Conservation (phyloP, 2,888 invertebrate genomes). For the Trisateles emortualis region DNA sequence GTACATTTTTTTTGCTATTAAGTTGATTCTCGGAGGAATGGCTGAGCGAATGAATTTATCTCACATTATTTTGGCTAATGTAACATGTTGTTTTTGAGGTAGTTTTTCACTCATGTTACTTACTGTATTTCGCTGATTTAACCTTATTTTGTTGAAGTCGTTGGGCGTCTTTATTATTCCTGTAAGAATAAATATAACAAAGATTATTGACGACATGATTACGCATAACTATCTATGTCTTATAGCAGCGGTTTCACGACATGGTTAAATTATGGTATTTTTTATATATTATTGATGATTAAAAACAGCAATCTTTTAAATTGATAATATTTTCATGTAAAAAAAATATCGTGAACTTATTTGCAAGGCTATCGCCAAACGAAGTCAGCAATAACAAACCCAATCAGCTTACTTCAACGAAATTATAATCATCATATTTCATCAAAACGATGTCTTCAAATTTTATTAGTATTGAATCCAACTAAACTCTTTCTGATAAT, state of each 20-base stretch:
- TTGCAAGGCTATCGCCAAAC: not conserved
- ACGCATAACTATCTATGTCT: no score
- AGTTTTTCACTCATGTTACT: no score
- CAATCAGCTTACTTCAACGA: conserved; percentile 33
- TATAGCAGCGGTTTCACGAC: no score
- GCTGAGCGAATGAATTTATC: not conserved
- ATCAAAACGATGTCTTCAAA: conserved; percentile 35
- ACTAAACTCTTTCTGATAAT: conserved; percentile 77
- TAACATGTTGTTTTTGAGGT: not conserved
- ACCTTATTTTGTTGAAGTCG: no score
- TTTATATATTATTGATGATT: no score
- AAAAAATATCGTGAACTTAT: not conserved
- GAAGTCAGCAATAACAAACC: conserved; percentile 8
- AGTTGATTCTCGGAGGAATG: conserved; percentile 18
- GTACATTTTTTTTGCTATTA: conserved; percentile 10
- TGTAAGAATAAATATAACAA: no score
- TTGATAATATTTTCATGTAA: no score
- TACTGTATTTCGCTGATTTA: no score
- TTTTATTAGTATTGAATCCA: conserved; percentile 64
- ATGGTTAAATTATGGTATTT: no score
- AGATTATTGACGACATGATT: no score
- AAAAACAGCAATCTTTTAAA: no score
- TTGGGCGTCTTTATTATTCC: no score
- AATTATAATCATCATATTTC: conserved; percentile 49
- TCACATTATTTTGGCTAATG: not conserved